Evolutionary conservation across 2,888 invertebrate species (phyloP).

Genomic region (Epirrita christyi): DNA sequence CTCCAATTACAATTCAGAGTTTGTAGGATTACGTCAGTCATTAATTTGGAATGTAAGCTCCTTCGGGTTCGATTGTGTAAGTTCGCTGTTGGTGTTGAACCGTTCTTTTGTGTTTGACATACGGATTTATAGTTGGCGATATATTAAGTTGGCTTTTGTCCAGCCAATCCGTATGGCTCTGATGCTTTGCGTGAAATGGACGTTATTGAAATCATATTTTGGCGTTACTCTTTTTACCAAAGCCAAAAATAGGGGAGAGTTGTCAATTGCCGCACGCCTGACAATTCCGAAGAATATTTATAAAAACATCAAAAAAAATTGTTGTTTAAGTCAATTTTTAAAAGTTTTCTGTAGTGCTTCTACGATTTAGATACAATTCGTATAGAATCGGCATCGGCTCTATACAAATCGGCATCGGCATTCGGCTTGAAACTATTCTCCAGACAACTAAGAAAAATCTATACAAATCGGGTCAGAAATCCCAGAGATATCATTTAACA

Average conservation of each 20-base stretch:
- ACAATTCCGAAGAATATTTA: too few relatives aligned
- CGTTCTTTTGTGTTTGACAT: slow-evolving; percentile 40
- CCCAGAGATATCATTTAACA: too few relatives aligned
- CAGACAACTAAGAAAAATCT: too few relatives aligned
- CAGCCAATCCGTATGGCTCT: slow-evolving; percentile 33
- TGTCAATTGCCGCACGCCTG: too few relatives aligned
- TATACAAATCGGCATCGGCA: too few relatives aligned
- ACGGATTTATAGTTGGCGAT: slow-evolving; percentile 42
- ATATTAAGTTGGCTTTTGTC: slow-evolving; percentile 43
- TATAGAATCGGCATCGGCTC: too few relatives aligned
- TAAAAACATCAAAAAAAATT: too few relatives aligned
- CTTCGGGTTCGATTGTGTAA: slow-evolving; percentile 43
- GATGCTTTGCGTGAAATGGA: slow-evolving; percentile 33
- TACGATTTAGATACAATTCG: too few relatives aligned
- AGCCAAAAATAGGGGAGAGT: not conserved
- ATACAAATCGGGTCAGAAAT: too few relatives aligned
- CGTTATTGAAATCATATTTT: slow-evolving; percentile 22
- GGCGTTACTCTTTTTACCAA: slow-evolving; percentile 1
- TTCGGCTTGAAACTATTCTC: too few relatives aligned
- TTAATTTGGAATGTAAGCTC: slow-evolving; percentile 48
- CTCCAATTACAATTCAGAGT: slow-evolving; percentile 38
- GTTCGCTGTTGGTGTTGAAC: slow-evolving; percentile 21
- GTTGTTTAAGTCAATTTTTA: too few relatives aligned
- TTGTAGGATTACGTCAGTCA: slow-evolving; percentile 46
- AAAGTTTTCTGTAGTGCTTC: too few relatives aligned